Evolutionary conservation across 2,888 invertebrate genomes (phyloP).

Genomic region (Euphydryas editha): DNA sequence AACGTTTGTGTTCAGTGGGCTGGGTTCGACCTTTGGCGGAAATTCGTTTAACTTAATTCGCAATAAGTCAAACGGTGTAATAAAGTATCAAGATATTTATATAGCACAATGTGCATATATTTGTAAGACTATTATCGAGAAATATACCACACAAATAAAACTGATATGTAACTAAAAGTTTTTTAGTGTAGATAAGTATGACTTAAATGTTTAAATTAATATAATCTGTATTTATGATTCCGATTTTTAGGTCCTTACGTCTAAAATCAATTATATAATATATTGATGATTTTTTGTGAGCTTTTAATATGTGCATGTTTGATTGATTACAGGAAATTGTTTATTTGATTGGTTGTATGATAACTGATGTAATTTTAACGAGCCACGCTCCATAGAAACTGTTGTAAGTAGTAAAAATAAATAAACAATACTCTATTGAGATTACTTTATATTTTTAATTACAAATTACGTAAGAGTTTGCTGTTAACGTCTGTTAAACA

Average conservation of each 20-base stretch:
- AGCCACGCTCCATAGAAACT: slow-evolving; percentile 25
- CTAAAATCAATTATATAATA: not conserved
- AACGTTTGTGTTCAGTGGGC: slow-evolving; percentile 22
- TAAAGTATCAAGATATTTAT: slow-evolving; percentile 6
- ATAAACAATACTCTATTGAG: slow-evolving; percentile 29
- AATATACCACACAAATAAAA: too few species aligned
- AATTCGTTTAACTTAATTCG: slow-evolving; percentile 27
- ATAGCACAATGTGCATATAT: not conserved
- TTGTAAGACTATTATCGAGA: not conserved
- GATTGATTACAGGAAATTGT: slow-evolving; percentile 34
- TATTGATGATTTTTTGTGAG: not conserved
- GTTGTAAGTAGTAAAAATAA: slow-evolving; percentile 29
- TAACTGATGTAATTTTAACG: slow-evolving; percentile 32
- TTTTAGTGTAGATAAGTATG: too few species aligned
- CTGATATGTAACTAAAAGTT: too few species aligned
- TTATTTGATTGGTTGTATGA: slow-evolving; percentile 31
- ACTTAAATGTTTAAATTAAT: too few species aligned
- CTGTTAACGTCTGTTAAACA: slow-evolving; percentile 21
- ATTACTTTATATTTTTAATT: slow-evolving; percentile 38
- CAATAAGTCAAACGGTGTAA: slow-evolving; percentile 22
- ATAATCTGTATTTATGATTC: not conserved
- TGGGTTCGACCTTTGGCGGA: slow-evolving; percentile 31
- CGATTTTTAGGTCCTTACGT: not conserved
- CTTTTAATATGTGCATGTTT: slow-evolving; percentile 17
- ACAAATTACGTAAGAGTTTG: slow-evolving; percentile 29